A percentile compares a stretch with the other conserved stretches of the same genome.
Conservation (phyloP, 2,888 invertebrate genomes). For the Meteorus cinctellus region DNA sequence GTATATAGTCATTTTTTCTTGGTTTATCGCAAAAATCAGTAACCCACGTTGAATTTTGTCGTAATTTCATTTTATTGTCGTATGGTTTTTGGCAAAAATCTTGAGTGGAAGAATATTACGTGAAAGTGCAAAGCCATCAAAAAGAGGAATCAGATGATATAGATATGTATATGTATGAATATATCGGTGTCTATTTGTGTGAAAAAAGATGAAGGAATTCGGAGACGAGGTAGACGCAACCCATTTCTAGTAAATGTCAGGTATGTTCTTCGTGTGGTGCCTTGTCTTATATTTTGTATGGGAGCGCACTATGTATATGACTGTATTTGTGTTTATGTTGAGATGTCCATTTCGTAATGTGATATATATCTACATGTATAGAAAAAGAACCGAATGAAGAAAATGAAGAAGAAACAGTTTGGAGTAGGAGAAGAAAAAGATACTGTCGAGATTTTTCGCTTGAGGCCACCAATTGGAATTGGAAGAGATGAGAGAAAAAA, state of each 20-base stretch:
- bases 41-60: slow-evolving; percentile 21
- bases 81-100: not conserved
- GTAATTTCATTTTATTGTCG: slow-evolving; percentile 28
- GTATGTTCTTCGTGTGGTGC: slow-evolving; percentile 18
- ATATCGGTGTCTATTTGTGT: not conserved
- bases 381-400: not conserved
- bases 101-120: not conserved
- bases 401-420: not conserved
- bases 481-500: not conserved
- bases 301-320: not conserved
- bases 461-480: slow-evolving; percentile 9
- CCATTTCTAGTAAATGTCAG: slow-evolving; percentile 46
- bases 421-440: not conserved
- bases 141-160: not conserved
- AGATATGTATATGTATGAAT: not conserved
- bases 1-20: not conserved
- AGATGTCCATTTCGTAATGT: not conserved
- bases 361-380: not conserved
- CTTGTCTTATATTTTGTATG: slow-evolving; percentile 31
- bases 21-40: slow-evolving; percentile 15
- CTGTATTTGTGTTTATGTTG: not conserved
- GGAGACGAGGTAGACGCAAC: slow-evolving; percentile 38
- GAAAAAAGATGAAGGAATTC: not conserved
- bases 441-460: slow-evolving; percentile 16
- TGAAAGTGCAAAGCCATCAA: not conserved